phyloP scores from a whole-genome alignment of 2,888 invertebrate species.

The Hirtodrosophila confusa region DNA sequence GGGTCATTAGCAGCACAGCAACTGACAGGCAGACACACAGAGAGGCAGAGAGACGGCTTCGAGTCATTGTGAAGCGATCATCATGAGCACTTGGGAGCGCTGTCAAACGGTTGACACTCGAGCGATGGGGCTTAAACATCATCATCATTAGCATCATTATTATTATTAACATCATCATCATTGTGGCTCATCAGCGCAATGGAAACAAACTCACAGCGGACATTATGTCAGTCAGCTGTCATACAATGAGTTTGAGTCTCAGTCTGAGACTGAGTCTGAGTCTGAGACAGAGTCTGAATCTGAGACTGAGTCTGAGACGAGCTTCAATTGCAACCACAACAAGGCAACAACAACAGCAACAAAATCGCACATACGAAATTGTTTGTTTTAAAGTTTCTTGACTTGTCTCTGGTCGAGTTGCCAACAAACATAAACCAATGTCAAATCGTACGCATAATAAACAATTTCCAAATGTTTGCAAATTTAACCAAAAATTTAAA shows the following conservation, averaged over 20 bases:
- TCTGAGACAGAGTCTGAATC: constrained; percentile 4
- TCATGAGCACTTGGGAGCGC: constrained; percentile 48
- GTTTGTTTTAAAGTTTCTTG: constrained; percentile 57
- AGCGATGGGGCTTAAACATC: constrained; percentile 26
- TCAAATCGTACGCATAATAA: constrained; percentile 16
- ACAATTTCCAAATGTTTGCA: constrained; percentile 20
- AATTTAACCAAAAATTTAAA: constrained; percentile 23
- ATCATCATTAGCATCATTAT: constrained; percentile 13
- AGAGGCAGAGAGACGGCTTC: constrained; percentile 18
- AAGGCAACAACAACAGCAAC: constrained; percentile 34
- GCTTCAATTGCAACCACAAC: constrained; percentile 54
- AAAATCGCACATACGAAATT: constrained; percentile 33
- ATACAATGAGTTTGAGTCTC: constrained; percentile 43
- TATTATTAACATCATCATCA: constrained; percentile 40
- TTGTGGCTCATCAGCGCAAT: constrained; percentile 50
- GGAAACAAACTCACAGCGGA: constrained; percentile 54
- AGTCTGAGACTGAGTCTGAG: constrained; percentile 19
- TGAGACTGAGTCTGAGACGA: constrained; percentile 20
- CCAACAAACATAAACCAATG: constrained; percentile 56
- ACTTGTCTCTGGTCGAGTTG: constrained; percentile 59
- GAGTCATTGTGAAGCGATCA: constrained; percentile 23
- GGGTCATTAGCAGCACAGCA: constrained; percentile 47
- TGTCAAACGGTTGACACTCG: constrained; percentile 56
- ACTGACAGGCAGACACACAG: constrained; percentile 21
- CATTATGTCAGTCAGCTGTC: constrained; percentile 78